Evolutionary conservation across 2,888 invertebrate genomes (phyloP), one percentile per base, ranked within the genome.

Genomic region (Amphipoea oculea): DNA sequence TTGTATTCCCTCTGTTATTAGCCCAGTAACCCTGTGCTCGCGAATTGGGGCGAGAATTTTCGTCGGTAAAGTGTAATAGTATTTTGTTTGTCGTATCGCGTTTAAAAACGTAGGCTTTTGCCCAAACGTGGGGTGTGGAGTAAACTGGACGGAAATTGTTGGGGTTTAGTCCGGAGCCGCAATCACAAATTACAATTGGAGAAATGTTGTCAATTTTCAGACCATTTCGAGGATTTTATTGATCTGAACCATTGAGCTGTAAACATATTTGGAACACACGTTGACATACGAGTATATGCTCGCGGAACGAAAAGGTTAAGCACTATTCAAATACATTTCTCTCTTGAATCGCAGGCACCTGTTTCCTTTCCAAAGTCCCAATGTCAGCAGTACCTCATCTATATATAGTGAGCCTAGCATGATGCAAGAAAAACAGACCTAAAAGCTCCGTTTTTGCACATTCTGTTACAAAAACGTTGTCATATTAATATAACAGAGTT

Each of bases 31-130:
- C 84, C 76, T 67, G 79, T 85, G 77, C 76, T 78, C 84, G 78
- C 81, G 88, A 92, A 92, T 89, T 90, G 92, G 90, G 91, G 84
- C 90, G 86, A 87, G 88, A 90, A 90, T 92, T 92, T 91, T 90
- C 88, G 90, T 88, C 80, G 85, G 88, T 86, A 90, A 91, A 91
- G 86, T 88, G 91, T 92, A 90, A 92, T 88, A 90, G 89, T 91
- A 88, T 91, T 91, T 91, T 92, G 91, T 91, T 89, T 86, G 89
- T 86, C 83, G 88, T 88, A 74, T 86, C 83, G 82, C 73, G 81
- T 88, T 88, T 86, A 88, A 88, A 89, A 85, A 85, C 79, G 74
- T 83, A 85, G 71, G 85, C 48, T 84, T 83, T 86, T 79, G 70
- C 72, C 81, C 77, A 74, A 80, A 71, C 72, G 79, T 81, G 75